Conservation (phyloP, 2,888 invertebrate genomes). For the Scaptomyza tumidula region DNA sequence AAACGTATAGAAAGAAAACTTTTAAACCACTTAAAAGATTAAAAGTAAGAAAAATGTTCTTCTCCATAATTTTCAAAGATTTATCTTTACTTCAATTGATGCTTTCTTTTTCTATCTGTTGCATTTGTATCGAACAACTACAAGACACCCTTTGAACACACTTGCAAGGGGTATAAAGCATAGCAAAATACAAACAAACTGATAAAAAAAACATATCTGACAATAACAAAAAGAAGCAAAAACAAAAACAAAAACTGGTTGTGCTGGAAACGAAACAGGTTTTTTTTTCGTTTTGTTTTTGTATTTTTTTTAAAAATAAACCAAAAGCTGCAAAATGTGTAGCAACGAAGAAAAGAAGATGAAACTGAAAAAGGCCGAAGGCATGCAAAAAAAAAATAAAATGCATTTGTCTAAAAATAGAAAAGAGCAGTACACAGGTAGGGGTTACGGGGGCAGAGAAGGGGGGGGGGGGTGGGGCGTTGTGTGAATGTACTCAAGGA, state of each 20-base stretch:
- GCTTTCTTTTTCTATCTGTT: neutral
- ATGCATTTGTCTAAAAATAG: constrained; percentile 61
- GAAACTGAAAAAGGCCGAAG: constrained; percentile 11
- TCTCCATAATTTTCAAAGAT: too few relatives aligned
- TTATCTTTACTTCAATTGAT: too few relatives aligned
- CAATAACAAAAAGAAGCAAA: constrained; percentile 13
- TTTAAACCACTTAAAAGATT: too few relatives aligned
- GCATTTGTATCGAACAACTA: neutral
- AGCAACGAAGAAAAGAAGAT: constrained; percentile 12
- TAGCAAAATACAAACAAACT: constrained; percentile 37
- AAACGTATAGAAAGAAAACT: too few relatives aligned
- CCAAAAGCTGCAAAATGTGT: constrained; percentile 23
- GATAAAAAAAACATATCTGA: constrained; percentile 52
- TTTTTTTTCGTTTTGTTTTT: constrained; percentile 42
- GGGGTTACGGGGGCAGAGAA: too few relatives aligned
- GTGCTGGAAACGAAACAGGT: constrained; percentile 54
- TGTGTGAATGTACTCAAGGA: constrained; percentile 36
- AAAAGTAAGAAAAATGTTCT: too few relatives aligned
- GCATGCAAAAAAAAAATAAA: neutral
- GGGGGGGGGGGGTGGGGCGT: neutral
- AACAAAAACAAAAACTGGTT: constrained; percentile 45
- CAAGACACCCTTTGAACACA: neutral
- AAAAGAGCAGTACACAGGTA: neutral
- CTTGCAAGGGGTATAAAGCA: neutral
- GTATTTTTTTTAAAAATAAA: constrained; percentile 48